Conservation (phyloP, 2,113 vertebrate species). For the Callospermophilus lateralis region DNA sequence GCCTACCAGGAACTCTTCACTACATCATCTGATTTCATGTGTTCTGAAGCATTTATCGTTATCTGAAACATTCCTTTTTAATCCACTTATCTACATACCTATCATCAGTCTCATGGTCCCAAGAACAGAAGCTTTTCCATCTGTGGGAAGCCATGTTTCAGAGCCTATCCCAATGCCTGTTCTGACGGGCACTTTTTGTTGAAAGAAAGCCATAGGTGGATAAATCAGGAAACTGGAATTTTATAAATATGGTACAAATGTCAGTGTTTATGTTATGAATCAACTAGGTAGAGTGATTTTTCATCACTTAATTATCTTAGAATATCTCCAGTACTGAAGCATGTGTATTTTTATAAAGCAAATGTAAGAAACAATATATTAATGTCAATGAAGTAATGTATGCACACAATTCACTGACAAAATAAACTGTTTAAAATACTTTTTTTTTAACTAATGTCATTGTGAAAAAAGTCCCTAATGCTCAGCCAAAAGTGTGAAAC, state of each 20-base stretch:
- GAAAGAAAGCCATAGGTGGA: background rate
- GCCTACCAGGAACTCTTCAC: background rate
- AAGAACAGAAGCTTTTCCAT: background rate
- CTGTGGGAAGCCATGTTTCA: background rate
- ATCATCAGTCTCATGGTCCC: background rate
- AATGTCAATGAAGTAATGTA: background rate
- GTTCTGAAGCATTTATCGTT: background rate
- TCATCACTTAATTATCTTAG: slow-evolving; percentile 30
- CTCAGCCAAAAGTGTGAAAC: slow-evolving; percentile 40
- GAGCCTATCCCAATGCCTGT: background rate
- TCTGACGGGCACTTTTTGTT: background rate
- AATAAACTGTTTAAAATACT: slow-evolving; percentile 21
- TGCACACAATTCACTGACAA: background rate
- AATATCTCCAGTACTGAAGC: slow-evolving; percentile 23
- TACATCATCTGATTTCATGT: background rate
- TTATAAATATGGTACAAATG: background rate
- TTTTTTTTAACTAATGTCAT: background rate
- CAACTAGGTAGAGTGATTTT: background rate
- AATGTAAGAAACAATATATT: background rate
- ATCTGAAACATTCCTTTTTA: background rate
- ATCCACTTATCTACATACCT: background rate
- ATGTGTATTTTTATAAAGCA: slow-evolving; percentile 27
- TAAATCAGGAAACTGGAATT: background rate
- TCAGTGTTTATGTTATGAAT: slow-evolving; percentile 14
- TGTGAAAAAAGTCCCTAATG: slow-evolving; percentile 19